These are phyloP conservation scores for Podarcis cretensis DNA, from an alignment of 2,113 vertebrate genomes.

Conservation along the genomic window DNA sequence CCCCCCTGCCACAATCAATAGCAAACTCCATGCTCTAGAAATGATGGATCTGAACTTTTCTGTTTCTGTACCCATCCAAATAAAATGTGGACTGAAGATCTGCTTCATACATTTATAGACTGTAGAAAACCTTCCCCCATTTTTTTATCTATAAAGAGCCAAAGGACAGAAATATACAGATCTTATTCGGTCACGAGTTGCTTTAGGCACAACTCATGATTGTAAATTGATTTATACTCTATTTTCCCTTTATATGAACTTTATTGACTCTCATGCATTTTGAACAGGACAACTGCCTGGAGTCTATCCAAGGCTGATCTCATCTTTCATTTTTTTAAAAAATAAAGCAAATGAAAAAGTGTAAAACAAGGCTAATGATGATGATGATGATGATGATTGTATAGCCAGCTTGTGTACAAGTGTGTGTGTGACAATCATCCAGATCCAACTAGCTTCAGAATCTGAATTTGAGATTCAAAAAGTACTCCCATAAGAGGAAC, in stretches of 20 bases:
- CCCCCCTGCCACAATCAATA: constrained; percentile 12
- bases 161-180: constrained; percentile 9
- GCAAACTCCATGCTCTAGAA: constrained; percentile 10
- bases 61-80: neutral
- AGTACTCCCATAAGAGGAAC: neutral
- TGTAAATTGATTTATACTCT: constrained; percentile 27
- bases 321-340: constrained; percentile 30
- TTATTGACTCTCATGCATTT: constrained; percentile 31
- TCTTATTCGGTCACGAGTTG: constrained; percentile 14
- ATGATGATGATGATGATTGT: neutral
- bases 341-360: constrained; percentile 6
- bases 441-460: neutral
- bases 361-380: constrained; percentile 11
- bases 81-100: neutral
- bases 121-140: neutral
- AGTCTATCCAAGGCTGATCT: constrained; percentile 40
- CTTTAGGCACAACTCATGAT: constrained; percentile 25
- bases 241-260: constrained; percentile 24
- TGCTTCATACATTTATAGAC: neutral
- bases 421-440: neutral
- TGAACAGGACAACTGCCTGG: constrained; percentile 20
- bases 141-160: neutral
- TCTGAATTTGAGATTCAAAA: neutral
- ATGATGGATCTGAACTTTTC: neutral
- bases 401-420: neutral